Evolutionary conservation across 2,113 vertebrate genomes (phyloP).

Genomic region (Daboia siamensis): DNA sequence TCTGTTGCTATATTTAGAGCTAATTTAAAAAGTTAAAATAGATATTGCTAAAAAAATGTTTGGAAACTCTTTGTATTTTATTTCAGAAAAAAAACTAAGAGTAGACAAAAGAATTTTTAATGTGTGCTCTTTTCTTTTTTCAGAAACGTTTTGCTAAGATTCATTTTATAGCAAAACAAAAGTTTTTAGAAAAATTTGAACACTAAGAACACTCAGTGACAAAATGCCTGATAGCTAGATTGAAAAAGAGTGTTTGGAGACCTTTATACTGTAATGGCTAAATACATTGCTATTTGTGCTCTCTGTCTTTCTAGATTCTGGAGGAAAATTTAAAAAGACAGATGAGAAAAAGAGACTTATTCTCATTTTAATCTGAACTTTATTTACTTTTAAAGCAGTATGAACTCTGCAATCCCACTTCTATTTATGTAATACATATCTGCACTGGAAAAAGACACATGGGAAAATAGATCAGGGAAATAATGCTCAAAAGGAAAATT

Average conservation of each 20-base stretch:
- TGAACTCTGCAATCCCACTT: neutral
- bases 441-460: neutral
- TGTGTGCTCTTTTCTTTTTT: neutral
- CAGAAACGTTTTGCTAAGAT: neutral
- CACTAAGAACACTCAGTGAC: neutral
- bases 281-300: neutral
- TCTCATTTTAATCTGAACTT: neutral
- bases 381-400: neutral
- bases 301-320: neutral
- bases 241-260: neutral
- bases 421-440: neutral
- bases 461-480: neutral
- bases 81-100: neutral
- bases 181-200: constrained; percentile 9
- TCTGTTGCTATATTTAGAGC: constrained; percentile 15
- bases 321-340: neutral
- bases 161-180: neutral
- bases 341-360: neutral
- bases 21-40: constrained; percentile 9
- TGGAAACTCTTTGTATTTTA: neutral
- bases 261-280: neutral
- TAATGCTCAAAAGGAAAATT: neutral
- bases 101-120: neutral
- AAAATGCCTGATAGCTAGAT: neutral
- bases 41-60: neutral